Conservation (phyloP, 2,797 vertebrate genomes). For the Capromys pilorides region DNA sequence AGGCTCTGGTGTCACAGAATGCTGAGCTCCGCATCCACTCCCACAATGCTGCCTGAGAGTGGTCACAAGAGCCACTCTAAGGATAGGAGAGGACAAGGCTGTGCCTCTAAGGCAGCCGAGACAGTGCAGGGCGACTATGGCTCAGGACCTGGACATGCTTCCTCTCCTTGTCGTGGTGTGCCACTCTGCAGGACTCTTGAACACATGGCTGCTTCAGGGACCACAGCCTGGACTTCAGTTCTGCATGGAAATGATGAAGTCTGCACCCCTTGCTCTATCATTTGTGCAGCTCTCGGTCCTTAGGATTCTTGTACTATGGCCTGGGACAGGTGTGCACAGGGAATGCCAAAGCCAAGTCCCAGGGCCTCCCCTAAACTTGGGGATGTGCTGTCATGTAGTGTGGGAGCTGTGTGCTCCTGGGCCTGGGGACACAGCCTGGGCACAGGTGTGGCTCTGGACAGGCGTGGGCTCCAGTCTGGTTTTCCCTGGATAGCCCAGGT, state of each 20-base stretch:
- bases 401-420: too few relatives aligned
- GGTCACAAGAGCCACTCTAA: not conserved
- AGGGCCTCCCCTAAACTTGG: not conserved
- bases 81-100: not conserved
- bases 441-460: too few relatives aligned
- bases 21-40: too few relatives aligned
- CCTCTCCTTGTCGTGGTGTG: too few relatives aligned
- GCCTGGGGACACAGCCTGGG: too few relatives aligned
- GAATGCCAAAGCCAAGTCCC: not conserved
- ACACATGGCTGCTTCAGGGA: not conserved
- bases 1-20: not conserved
- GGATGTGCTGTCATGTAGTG: too few relatives aligned
- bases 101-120: too few relatives aligned
- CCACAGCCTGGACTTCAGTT: not conserved
- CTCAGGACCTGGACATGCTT: not conserved
- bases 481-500: too few relatives aligned
- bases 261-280: too few relatives aligned
- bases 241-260: fast-evolving
- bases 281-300: too few relatives aligned
- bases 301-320: not conserved
- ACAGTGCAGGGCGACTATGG: not conserved
- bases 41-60: not conserved
- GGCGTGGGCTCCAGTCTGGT: too few relatives aligned
- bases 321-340: not conserved
- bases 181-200: too few relatives aligned